Conservation (phyloP, 2,888 invertebrate genomes). For the Eurois occulta region DNA sequence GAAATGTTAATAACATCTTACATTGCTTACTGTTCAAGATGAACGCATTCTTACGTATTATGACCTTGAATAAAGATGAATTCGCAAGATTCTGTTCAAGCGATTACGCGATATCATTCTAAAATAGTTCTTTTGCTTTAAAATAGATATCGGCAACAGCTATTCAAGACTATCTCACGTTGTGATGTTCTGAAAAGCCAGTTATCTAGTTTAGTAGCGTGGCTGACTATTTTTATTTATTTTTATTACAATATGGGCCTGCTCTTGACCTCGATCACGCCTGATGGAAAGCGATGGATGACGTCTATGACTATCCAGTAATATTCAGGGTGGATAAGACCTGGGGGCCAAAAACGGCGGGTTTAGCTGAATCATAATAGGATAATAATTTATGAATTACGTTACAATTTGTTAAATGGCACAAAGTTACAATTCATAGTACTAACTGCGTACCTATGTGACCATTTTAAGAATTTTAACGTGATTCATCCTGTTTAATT, state of each 20-base stretch:
- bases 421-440: no score
- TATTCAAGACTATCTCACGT: neutral
- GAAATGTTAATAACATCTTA: neutral
- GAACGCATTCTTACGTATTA: slow-evolving; percentile 11
- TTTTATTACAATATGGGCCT: no score
- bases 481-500: no score
- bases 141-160: neutral
- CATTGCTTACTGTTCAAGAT: slow-evolving; percentile 2
- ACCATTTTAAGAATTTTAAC: no score
- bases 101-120: neutral
- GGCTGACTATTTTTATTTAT: no score
- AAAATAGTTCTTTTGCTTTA: neutral
- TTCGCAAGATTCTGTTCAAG: neutral
- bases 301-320: neutral
- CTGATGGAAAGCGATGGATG: no score
- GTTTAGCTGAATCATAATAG: no score
- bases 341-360: neutral
- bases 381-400: no score
- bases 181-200: neutral
- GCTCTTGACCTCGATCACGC: no score
- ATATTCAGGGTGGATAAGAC: neutral
- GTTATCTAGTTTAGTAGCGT: neutral
- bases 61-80: slow-evolving; percentile 17
- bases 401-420: no score
- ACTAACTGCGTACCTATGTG: no score